phyloP scores from a whole-genome alignment of 2,888 invertebrate genomes.

The Epirrhoe alternata region DNA sequence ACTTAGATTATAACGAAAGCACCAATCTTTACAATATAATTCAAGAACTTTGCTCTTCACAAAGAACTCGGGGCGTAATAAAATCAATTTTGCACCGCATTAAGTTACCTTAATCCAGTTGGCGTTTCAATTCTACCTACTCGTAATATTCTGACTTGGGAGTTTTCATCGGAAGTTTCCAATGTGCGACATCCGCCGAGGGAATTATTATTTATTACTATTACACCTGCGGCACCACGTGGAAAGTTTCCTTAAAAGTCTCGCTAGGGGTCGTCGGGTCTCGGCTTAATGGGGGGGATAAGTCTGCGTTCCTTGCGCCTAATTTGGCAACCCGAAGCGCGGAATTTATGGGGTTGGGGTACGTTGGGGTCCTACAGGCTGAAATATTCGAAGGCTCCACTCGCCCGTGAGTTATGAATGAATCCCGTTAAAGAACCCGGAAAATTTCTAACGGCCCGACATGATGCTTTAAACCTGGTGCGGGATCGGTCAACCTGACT shows the following conservation, averaged over 20 bases:
- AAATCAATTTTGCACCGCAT: slow-evolving; percentile 29
- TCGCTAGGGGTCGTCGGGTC: slow-evolving; percentile 54
- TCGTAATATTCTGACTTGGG: slow-evolving; percentile 41
- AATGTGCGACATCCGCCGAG: slow-evolving; percentile 53
- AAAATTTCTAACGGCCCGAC: slow-evolving; percentile 79
- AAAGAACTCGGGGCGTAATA: slow-evolving; percentile 11
- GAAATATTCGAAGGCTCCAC: slow-evolving; percentile 84
- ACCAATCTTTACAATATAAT: slow-evolving; percentile 22
- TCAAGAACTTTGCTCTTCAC: slow-evolving; percentile 10
- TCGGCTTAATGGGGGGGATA: slow-evolving; percentile 72
- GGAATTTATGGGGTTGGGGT: slow-evolving; percentile 76
- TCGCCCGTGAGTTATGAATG: slow-evolving; percentile 85
- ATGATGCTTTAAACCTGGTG: slow-evolving; percentile 50
- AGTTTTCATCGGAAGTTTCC: slow-evolving; percentile 49
- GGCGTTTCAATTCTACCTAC: slow-evolving; percentile 52
- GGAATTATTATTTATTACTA: slow-evolving; percentile 62
- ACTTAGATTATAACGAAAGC: slow-evolving; percentile 6
- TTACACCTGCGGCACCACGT: slow-evolving; percentile 74
- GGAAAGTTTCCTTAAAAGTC: slow-evolving; percentile 71
- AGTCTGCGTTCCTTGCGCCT: slow-evolving; percentile 81
- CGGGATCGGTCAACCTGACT: slow-evolving; percentile 49
- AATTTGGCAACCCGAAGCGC: slow-evolving; percentile 84
- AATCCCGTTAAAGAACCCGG: slow-evolving; percentile 84
- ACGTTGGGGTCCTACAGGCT: slow-evolving; percentile 73
- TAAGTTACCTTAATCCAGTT: slow-evolving; percentile 32